phyloP scores from a whole-genome alignment of 2,888 invertebrate genomes.

The Camponotus fellah region DNA sequence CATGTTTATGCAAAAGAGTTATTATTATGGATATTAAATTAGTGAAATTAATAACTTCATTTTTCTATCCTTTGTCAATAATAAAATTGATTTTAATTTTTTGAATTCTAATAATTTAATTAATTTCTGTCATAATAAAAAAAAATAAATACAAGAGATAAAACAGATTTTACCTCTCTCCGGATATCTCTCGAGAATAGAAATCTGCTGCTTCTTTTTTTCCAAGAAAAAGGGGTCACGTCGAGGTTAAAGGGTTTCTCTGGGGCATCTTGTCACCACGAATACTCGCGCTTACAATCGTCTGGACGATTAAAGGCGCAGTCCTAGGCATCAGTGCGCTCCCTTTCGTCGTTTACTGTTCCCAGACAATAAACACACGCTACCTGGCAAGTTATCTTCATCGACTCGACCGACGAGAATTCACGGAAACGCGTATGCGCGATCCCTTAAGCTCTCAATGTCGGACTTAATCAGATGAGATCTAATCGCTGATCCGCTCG shows the following conservation, averaged over 20 bases:
- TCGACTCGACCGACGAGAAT: constrained; percentile 47
- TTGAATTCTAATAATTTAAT: not conserved
- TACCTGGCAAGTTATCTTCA: constrained; percentile 65
- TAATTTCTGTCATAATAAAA: not conserved
- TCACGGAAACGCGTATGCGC: constrained; percentile 60
- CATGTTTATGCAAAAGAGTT: not conserved
- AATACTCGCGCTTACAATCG: constrained; percentile 15
- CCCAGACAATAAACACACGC: constrained; percentile 45
- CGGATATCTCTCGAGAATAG: constrained; percentile 11
- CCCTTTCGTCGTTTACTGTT: not conserved
- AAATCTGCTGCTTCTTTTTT: not conserved
- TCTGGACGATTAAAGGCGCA: constrained; percentile 39
- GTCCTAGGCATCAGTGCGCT: constrained; percentile 20
- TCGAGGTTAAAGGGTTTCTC: not conserved
- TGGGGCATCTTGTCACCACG: constrained; percentile 19
- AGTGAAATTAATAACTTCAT: not conserved
- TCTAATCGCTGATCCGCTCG: constrained; percentile 78
- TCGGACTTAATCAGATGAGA: constrained; percentile 79
- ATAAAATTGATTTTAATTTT: not conserved
- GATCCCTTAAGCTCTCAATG: constrained; percentile 71
- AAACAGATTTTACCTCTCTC: constrained; percentile 23
- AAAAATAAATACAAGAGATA: not conserved
- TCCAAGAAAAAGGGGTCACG: constrained; percentile 19
- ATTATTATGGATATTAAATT: not conserved
- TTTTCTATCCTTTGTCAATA: not conserved